Evolutionary conservation across 2,888 invertebrate genomes (phyloP).

Genomic region (Chironomus tentans): DNA sequence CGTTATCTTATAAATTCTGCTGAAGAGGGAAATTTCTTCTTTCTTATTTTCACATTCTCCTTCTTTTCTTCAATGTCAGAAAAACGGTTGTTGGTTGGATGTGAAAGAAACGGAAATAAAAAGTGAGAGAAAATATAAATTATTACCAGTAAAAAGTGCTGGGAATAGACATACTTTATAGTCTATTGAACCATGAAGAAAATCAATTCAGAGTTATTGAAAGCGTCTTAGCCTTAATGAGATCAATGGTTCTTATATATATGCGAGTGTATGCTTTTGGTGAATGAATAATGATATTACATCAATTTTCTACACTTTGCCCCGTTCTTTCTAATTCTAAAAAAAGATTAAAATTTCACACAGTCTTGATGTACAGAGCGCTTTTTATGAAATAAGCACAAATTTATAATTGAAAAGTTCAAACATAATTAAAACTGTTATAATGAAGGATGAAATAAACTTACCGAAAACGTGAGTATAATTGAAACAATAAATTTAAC

Average conservation of each 20-base stretch:
- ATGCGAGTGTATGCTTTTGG: not conserved
- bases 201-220: too few relatives aligned
- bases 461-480: too few relatives aligned
- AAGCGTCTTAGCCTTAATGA: not conserved
- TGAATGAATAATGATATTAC: conserved; percentile 17
- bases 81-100: not conserved
- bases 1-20: conserved; percentile 21
- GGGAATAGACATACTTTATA: too few relatives aligned
- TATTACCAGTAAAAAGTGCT: conserved; percentile 3
- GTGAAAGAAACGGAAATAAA: not conserved
- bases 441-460: too few relatives aligned
- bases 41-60: not conserved
- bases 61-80: not conserved
- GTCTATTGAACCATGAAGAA: too few relatives aligned
- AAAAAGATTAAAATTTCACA: not conserved
- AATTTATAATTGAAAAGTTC: too few relatives aligned
- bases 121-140: conserved; percentile 19
- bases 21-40: conserved; percentile 12
- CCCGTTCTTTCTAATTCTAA: not conserved
- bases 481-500: too few relatives aligned
- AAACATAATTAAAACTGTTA: too few relatives aligned
- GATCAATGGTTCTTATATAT: not conserved
- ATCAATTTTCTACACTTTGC: conserved; percentile 15
- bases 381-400: too few relatives aligned
- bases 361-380: too few relatives aligned